Conservation (phyloP, 1,140 invertebrate species). For the Drosophila kanapiae region DNA sequence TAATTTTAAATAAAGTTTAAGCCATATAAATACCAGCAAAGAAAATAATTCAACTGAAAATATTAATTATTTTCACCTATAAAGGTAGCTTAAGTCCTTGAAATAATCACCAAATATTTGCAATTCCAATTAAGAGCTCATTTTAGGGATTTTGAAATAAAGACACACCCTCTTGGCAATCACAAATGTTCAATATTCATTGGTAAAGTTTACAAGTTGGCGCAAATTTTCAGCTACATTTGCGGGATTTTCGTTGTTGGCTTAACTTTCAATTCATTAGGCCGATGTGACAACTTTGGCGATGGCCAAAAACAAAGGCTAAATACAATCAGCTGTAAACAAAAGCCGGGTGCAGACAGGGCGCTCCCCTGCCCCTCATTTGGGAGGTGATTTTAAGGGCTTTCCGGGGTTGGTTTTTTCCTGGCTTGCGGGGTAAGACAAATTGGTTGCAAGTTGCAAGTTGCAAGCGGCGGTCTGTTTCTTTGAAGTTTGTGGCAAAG, state of each 20-base stretch:
- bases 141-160: not conserved
- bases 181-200: not conserved
- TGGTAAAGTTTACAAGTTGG: constrained; percentile 10
- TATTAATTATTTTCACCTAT: not conserved
- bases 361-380: too few species aligned
- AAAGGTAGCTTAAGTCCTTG: not conserved
- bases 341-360: constrained; percentile 42
- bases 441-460: constrained; percentile 76
- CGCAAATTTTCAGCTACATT: constrained; percentile 37
- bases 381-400: too few species aligned
- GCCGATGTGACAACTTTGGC: constrained; percentile 69
- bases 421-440: constrained; percentile 43
- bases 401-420: not conserved
- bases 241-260: constrained; percentile 23
- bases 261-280: constrained; percentile 78
- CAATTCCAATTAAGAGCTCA: not conserved
- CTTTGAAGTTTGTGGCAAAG: constrained; percentile 44
- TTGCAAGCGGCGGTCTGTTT: constrained; percentile 11
- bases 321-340: constrained; percentile 78
- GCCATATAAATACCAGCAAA: too few species aligned
- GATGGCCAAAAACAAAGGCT: constrained; percentile 65
- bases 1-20: too few species aligned
- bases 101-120: too few species aligned
- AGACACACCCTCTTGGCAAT: not conserved
- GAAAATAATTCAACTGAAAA: not conserved